Evolutionary conservation across 2,113 vertebrate species (phyloP).

Genomic region (Equus quagga): DNA sequence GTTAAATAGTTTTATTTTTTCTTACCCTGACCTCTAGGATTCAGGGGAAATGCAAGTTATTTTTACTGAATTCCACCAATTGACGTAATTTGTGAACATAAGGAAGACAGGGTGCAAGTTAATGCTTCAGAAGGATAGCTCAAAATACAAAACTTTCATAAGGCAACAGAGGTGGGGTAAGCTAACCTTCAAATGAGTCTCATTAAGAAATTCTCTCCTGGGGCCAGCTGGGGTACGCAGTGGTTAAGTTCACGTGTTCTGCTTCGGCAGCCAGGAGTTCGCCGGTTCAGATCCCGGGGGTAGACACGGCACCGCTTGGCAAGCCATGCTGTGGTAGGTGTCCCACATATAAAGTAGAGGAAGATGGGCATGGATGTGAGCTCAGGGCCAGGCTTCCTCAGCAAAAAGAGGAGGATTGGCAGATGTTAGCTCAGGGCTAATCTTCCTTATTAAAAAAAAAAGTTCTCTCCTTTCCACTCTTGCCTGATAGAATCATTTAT

Average conservation of each 20-base stretch:
- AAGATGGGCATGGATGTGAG: no score
- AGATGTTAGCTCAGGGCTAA: no score
- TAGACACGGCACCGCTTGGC: no score
- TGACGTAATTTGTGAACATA: not conserved
- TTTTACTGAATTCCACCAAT: not conserved
- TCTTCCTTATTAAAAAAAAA: not conserved
- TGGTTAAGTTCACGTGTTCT: no score
- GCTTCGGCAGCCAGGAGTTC: no score
- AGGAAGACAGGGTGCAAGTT: not conserved
- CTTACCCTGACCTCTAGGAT: not conserved
- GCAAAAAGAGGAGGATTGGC: no score
- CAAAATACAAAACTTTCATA: not conserved
- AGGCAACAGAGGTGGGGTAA: not conserved
- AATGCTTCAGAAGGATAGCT: not conserved
- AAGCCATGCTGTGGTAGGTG: no score
- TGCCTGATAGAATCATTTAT: not conserved
- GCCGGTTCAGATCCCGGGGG: no score
- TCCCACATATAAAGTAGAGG: no score
- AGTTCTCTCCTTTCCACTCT: not conserved
- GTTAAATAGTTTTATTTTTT: not conserved
- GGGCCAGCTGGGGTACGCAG: no score
- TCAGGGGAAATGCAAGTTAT: not conserved
- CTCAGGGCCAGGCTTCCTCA: no score
- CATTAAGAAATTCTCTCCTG: not conserved
- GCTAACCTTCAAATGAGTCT: not conserved